Percentiles rank a stretch among this genome's conserved stretches.
Evolutionary conservation across 2,888 invertebrate species (phyloP).

Genomic region (Cephalotes varians): DNA sequence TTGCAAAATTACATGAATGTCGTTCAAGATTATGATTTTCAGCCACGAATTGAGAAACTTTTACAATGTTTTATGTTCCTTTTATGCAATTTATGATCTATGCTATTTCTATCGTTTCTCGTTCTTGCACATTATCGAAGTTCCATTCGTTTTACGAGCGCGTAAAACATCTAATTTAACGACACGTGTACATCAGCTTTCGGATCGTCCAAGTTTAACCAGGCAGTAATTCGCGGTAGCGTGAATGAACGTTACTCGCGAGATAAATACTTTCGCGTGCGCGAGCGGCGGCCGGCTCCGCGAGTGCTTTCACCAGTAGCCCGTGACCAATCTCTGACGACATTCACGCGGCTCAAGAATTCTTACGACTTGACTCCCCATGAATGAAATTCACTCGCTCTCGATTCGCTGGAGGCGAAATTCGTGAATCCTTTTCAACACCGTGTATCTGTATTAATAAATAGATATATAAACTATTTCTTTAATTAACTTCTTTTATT

Average conservation of each 20-base stretch:
- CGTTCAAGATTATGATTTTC: neutral
- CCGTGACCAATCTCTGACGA: conserved; percentile 60
- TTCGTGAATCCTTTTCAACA: neutral
- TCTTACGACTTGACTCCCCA: conserved; percentile 49
- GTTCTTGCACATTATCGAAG: conserved; percentile 19
- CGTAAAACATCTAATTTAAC: conserved; percentile 41
- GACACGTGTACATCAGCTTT: conserved; percentile 18
- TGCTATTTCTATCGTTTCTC: conserved; percentile 4
- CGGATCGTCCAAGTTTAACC: conserved; percentile 48
- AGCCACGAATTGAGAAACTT: neutral
- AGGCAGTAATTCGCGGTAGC: conserved; percentile 63
- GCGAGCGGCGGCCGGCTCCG: conserved; percentile 44
- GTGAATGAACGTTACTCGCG: conserved; percentile 52
- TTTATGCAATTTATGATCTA: conserved; percentile 14
- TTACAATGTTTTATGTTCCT: neutral
- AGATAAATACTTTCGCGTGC: conserved; percentile 68
- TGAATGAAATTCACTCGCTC: conserved; percentile 59
- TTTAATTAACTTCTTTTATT: neutral
- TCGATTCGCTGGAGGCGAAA: neutral
- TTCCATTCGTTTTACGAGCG: conserved; percentile 32
- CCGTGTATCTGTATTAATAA: neutral
- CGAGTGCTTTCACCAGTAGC: conserved; percentile 71
- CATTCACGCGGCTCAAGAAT: conserved; percentile 74
- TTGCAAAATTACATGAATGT: neutral
- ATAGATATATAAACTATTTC: neutral